Evolutionary conservation across 2,113 vertebrate species (phyloP), one percentile per base, ranked within the genome.

Genomic region (Siniperca chuatsi): DNA sequence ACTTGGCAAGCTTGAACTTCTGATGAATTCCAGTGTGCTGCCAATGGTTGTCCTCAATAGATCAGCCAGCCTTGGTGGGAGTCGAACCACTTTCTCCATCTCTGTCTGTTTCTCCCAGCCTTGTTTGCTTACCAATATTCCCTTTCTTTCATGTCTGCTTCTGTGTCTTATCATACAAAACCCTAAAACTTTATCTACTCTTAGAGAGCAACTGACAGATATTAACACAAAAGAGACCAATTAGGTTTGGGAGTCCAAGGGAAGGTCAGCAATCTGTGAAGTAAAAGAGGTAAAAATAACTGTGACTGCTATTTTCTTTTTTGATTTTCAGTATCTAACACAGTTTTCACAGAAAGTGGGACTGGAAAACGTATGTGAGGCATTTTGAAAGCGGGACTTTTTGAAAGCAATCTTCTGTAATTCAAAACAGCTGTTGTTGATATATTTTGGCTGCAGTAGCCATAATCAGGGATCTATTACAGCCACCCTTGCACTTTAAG

Each of bases 1-100:
- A 78, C 75, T 79, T 85, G 78, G 78, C 72, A 62, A 72, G 55
- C 40, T 75, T 84, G 82, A 71, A 81, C 70, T 54, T 29, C 35
- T 42, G 10, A 37, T 76, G 80, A 81, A 82, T 85, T 60, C 55
- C 46, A 54, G 6, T 42, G 48, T 16, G 61, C 68, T 78, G 68
- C 54, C 71, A 79, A 23, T n/a, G 52, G 21, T 21, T 66, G 40
- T 76, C 40, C 57, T 81, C 40, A 62, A 29, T 55, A 60, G 55
- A 79, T 40, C 77, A 37, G 75, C 20, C 46, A 52, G 62, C 20
- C n/a, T 60, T 50, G 61, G 50, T 16, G 37, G 79, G 37, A 74
- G 58, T 78, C 18, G 11, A 20, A 69, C 15, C 52, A 18, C n/a
- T 67, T 72, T 77, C 40, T 72, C 37, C 29, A 29, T 80, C 20